Percentiles rank a stretch among this genome's conserved stretches.
Conservation (phyloP, 2,888 invertebrate genomes). For the Ochlodes sylvanus region DNA sequence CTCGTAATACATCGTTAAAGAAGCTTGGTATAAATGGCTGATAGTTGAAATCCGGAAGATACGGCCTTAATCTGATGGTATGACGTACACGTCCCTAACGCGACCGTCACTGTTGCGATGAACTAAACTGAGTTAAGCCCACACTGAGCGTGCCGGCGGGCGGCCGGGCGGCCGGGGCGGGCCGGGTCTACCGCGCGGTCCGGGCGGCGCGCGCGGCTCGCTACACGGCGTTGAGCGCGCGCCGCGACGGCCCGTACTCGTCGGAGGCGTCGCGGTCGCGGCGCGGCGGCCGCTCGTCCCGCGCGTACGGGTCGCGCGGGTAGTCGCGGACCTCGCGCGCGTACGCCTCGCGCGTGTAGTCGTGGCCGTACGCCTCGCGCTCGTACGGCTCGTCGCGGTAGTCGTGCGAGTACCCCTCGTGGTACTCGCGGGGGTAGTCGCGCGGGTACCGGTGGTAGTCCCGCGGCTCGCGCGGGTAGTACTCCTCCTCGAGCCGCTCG, state of each 20-base stretch:
- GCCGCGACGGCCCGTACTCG: constrained; percentile 87
- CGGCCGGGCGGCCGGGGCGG: background rate
- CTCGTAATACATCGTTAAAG: background rate
- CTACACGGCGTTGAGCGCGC: constrained; percentile 91
- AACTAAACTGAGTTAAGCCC: background rate
- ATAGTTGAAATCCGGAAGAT: background rate
- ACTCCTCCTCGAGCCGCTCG: constrained; percentile 85
- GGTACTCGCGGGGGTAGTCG: constrained; percentile 45
- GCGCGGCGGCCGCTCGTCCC: constrained; percentile 72
- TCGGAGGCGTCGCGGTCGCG: constrained; percentile 76
- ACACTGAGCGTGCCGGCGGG: constrained; percentile 4
- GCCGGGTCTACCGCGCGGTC: constrained; percentile 36
- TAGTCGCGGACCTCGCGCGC: constrained; percentile 54
- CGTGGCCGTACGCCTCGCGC: constrained; percentile 68
- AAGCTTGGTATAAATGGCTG: background rate
- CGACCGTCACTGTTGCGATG: background rate
- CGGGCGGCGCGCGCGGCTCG: constrained; percentile 58
- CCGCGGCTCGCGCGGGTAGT: constrained; percentile 55
- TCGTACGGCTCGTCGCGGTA: constrained; percentile 64
- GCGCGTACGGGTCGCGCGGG: constrained; percentile 82
- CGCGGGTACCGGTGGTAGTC: constrained; percentile 51
- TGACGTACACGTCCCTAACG: background rate
- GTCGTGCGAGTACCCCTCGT: constrained; percentile 67
- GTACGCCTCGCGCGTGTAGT: constrained; percentile 69
- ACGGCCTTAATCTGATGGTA: background rate